Conservation (phyloP, 2,888 invertebrate genomes). For the Drosophila bunnanda region DNA sequence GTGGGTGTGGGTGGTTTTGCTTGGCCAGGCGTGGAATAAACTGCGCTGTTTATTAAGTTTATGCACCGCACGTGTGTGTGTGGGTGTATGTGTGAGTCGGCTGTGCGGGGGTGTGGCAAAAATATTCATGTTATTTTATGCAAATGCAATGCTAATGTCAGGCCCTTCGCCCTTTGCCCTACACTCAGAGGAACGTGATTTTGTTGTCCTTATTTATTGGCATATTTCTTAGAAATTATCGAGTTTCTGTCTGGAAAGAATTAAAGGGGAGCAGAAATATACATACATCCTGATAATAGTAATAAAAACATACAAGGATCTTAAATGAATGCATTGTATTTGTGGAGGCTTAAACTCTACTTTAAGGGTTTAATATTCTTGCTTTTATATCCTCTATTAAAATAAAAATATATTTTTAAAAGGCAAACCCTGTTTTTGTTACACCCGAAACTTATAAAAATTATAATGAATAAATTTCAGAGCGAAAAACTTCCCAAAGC, state of each 20-base stretch:
- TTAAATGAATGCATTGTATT: not conserved
- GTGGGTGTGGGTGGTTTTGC: conserved; percentile 27
- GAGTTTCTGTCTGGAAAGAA: not conserved
- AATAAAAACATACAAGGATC: not conserved
- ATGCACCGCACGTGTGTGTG: conserved; percentile 39
- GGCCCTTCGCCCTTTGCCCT: conserved; percentile 9
- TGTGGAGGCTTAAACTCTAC: not conserved
- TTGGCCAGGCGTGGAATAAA: conserved; percentile 45
- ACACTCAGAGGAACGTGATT: conserved; percentile 13
- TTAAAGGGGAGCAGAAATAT: not conserved
- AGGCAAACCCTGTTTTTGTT: not conserved
- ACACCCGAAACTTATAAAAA: not conserved
- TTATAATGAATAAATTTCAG: conserved; percentile 6
- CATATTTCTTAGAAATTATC: not conserved
- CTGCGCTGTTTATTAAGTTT: conserved; percentile 73
- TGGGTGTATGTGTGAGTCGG: conserved; percentile 3
- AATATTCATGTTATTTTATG: conserved; percentile 63
- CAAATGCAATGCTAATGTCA: conserved; percentile 66
- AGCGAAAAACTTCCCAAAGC: not conserved
- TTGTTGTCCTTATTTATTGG: conserved; percentile 8
- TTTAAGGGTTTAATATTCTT: not conserved
- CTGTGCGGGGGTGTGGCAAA: conserved; percentile 20
- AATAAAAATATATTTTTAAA: conserved; percentile 2
- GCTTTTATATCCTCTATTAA: not conserved
- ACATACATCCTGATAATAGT: not conserved